These are phyloP conservation scores for Seira musarum DNA, from an alignment of 2,888 invertebrate genomes.

Conservation along the genomic window DNA sequence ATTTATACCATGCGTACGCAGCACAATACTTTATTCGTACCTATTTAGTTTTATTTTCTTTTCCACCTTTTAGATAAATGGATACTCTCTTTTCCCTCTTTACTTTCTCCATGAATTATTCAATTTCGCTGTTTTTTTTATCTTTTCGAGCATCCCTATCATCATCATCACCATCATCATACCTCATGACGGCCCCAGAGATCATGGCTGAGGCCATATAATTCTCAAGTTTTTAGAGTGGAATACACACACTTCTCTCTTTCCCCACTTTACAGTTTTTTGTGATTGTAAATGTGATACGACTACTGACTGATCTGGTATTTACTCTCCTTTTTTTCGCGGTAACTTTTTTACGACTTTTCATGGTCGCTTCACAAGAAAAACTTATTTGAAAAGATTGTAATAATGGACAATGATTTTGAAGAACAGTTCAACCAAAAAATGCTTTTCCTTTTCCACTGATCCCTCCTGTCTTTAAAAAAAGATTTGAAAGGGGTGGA, in stretches of 20 bases:
- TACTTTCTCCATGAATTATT: constrained; percentile 49
- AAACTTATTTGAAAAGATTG: constrained; percentile 15
- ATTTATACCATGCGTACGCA: no score
- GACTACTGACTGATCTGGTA: constrained; percentile 34
- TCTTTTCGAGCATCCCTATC: not conserved
- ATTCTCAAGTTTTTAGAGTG: constrained; percentile 2
- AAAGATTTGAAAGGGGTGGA: not conserved
- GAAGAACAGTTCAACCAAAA: constrained; percentile 20
- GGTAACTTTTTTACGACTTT: constrained; percentile 52
- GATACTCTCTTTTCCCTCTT: constrained; percentile 19
- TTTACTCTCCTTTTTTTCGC: constrained; percentile 40
- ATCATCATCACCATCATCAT: no score
- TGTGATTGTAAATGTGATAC: no score
- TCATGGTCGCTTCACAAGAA: not conserved
- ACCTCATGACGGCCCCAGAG: not conserved
- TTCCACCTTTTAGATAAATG: constrained; percentile 2
- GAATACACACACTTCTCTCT: constrained; percentile 12
- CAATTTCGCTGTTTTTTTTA: constrained; percentile 23
- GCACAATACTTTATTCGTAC: not conserved
- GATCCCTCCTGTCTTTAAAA: no score
- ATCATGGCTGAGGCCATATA: not conserved
- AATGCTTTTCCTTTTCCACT: not conserved
- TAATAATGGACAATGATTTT: constrained; percentile 30
- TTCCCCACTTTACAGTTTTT: not conserved
- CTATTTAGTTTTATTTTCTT: constrained; percentile 12